Evolutionary conservation across 2,888 invertebrate genomes (phyloP).

Genomic region (Eristalinus sepulchralis): DNA sequence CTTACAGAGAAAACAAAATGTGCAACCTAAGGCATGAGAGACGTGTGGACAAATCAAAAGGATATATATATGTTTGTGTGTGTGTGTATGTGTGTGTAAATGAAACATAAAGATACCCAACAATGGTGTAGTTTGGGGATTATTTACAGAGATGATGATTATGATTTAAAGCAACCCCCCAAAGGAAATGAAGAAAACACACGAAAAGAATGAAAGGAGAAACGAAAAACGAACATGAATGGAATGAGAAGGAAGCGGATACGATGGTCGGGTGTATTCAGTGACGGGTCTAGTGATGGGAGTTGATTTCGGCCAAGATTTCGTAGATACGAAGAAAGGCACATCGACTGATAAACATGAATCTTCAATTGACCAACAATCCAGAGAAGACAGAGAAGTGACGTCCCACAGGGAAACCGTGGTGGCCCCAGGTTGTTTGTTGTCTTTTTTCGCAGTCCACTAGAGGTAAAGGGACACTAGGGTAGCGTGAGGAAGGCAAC

Average conservation of each 20-base stretch:
- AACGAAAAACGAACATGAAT: background rate
- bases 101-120: slow-evolving; percentile 33
- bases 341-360: too few relatives aligned
- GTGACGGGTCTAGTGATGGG: background rate
- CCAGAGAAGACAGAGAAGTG: too few relatives aligned
- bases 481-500: too few relatives aligned
- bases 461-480: too few relatives aligned
- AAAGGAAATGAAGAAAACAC: background rate
- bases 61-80: background rate
- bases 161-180: background rate
- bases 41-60: slow-evolving; percentile 50
- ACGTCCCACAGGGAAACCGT: too few relatives aligned
- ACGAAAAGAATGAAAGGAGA: background rate
- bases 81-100: background rate
- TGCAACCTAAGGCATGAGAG: slow-evolving; percentile 48
- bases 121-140: background rate
- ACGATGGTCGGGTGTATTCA: slow-evolving; percentile 30
- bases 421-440: too few relatives aligned
- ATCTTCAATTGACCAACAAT: too few relatives aligned
- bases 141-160: slow-evolving; percentile 18
- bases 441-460: too few relatives aligned
- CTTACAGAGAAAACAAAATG: slow-evolving; percentile 42
- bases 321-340: too few relatives aligned
- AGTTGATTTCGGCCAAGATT: background rate
- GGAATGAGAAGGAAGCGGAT: background rate